Evolutionary conservation across 2,888 invertebrate species (phyloP), one percentile per base, ranked within the genome.

Genomic region (Hydraecia micacea): DNA sequence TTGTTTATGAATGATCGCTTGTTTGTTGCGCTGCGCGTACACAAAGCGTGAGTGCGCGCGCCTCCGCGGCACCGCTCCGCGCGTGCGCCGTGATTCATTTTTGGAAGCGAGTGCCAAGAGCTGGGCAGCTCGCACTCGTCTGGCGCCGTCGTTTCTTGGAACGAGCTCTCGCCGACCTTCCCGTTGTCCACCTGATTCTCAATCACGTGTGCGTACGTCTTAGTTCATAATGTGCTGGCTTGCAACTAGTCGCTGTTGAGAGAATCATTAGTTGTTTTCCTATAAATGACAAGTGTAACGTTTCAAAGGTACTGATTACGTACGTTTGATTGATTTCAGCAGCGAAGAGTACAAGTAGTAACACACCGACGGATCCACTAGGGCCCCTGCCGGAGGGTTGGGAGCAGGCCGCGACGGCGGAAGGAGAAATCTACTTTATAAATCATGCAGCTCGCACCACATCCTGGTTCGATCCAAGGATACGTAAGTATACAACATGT

Each of bases 401-500:
- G 98, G 98, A 98, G 95, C 98, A 98, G 95, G 98, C 98, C 84
- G 97, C 98, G 90, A 98, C 98, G 88, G 97, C 98, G 80, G 98
- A 98, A 94, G 98, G 98, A 91, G 98, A 98, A 96, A 97, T 98
- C 91, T 98, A 98, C 97, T 99, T 98, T 97, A 97, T 99, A 97
- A 99, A 99, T 97, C 99, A 99, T 97, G 98, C 98, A 95, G 98
- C 98, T 89, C 98, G 99, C 96, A 99, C 99, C 92, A 99, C 99
- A 87, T 99, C 99, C 92, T 99, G 99, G 99, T 99, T 99, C 97
- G 99, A 99, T 97, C 99, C 99, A 92, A 98, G 99, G 98, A 98
- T 99, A 97, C 99, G 99, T 99, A 98, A 98, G 99, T 98, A 89
- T 86, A 86, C 52, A 73, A 75, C 74, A 92, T 86, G 81, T 81